Conservation (phyloP, 2,888 invertebrate genomes). For the Lasioglossum figueresi region DNA sequence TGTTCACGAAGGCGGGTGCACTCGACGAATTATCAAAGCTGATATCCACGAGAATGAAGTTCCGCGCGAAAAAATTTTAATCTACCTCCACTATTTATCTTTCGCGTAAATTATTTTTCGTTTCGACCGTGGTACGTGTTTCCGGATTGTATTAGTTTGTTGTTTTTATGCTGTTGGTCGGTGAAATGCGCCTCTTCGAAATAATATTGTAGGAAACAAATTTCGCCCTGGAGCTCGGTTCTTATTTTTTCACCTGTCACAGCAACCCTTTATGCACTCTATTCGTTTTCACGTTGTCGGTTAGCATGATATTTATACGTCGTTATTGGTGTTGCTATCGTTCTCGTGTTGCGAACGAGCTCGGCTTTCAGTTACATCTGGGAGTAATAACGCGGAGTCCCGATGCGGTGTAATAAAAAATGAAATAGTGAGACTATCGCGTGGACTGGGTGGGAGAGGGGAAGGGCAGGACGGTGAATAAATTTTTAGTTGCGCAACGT, state of each 20-base stretch:
- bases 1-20: not conserved
- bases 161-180: not conserved
- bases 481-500: slow-evolving; percentile 44
- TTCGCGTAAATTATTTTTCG: not conserved
- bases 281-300: slow-evolving; percentile 40
- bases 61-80: not conserved
- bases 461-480: not conserved
- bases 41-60: not conserved
- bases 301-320: slow-evolving; percentile 44
- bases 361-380: slow-evolving; percentile 55
- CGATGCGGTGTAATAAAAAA: slow-evolving; percentile 43
- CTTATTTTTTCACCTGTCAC: slow-evolving; percentile 32
- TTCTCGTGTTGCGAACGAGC: slow-evolving; percentile 34
- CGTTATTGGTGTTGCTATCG: slow-evolving; percentile 39
- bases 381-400: slow-evolving; percentile 46
- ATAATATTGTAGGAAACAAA: not conserved
- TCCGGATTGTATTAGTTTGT: not conserved
- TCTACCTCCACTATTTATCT: not conserved
- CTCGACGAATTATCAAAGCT: not conserved
- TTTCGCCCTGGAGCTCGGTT: not conserved
- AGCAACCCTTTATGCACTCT: slow-evolving; percentile 31
- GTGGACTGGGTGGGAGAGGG: not conserved
- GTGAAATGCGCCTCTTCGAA: not conserved
- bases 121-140: not conserved
- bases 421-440: slow-evolving; percentile 42